phyloP scores from a whole-genome alignment of 2,797 vertebrate genomes.

The Labeo calbasu region DNA sequence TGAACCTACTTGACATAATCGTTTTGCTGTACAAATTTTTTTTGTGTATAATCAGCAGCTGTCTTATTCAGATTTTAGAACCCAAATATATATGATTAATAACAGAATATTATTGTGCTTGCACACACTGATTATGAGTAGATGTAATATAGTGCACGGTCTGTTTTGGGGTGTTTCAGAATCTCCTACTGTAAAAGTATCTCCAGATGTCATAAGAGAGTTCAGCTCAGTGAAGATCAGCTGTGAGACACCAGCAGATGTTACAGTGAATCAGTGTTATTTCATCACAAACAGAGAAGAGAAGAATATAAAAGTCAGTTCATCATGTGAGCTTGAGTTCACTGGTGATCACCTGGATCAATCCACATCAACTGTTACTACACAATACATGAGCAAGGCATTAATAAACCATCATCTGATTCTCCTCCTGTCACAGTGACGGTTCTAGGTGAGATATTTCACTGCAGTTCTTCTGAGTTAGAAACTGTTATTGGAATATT shows the following conservation, averaged over 20 bases:
- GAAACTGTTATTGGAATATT: not conserved
- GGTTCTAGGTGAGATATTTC: constrained; percentile 24
- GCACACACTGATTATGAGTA: not conserved
- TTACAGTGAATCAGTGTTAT: constrained; percentile 42
- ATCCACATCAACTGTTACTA: constrained; percentile 52
- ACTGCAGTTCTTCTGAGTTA: rapidly evolving
- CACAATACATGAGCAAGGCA: rapidly evolving
- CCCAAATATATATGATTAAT: too few relatives aligned
- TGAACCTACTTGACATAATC: not conserved
- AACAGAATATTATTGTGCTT: too few relatives aligned
- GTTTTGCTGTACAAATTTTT: too few relatives aligned
- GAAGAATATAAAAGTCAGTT: rapidly evolving
- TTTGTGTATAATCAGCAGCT: too few relatives aligned
- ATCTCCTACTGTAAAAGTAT: constrained; percentile 78
- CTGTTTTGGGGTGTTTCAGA: constrained; percentile 65
- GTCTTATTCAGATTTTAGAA: too few relatives aligned
- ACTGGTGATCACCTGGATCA: constrained; percentile 45
- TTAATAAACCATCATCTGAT: not conserved
- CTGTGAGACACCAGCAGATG: not conserved
- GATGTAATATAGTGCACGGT: not conserved
- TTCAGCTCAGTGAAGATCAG: too few relatives aligned
- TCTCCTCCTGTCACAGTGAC: not conserved
- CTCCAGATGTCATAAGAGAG: too few relatives aligned
- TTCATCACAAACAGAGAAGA: not conserved
- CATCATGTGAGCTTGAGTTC: constrained; percentile 36